These are phyloP conservation scores for Oryzias curvinotus DNA, from an alignment of 2,113 vertebrate species.

Conservation along the genomic window DNA sequence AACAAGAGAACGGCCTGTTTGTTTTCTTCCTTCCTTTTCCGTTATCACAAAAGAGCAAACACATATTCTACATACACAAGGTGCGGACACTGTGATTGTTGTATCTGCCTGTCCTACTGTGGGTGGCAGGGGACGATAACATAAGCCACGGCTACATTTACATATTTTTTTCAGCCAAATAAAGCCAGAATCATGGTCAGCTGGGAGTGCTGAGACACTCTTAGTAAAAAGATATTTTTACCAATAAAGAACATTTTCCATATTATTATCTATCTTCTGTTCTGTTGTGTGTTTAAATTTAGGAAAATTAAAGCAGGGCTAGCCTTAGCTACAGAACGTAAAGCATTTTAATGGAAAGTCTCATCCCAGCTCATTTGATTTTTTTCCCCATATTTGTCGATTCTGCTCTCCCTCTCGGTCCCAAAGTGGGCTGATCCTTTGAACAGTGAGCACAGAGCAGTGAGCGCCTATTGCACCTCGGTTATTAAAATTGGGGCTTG, in stretches of 20 bases:
- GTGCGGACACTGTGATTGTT: constrained; percentile 65
- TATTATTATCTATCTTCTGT: constrained; percentile 11
- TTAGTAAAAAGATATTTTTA: constrained; percentile 26
- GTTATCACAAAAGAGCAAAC: constrained; percentile 68
- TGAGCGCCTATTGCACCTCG: constrained; percentile 37
- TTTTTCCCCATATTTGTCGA: neutral
- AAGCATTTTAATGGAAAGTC: neutral
- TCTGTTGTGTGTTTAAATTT: constrained; percentile 1
- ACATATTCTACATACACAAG: constrained; percentile 64
- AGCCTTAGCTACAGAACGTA: constrained; percentile 10
- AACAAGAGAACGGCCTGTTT: constrained; percentile 37
- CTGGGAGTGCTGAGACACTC: constrained; percentile 32
- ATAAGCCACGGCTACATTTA: constrained; percentile 64
- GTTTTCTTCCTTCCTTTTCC: constrained; percentile 18
- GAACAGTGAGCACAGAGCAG: constrained; percentile 32
- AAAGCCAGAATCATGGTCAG: constrained; percentile 53
- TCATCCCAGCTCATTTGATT: constrained; percentile 17
- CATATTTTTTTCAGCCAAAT: constrained; percentile 59
- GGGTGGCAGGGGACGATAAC: constrained; percentile 64
- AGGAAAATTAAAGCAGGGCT: neutral
- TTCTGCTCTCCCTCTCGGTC: neutral
- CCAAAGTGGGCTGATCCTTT: constrained; percentile 25
- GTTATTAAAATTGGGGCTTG: constrained; percentile 57
- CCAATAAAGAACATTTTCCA: constrained; percentile 1
- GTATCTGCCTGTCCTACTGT: constrained; percentile 62